phyloP scores from a whole-genome alignment of 2,113 vertebrate genomes.

The Eleginops maclovinus region DNA sequence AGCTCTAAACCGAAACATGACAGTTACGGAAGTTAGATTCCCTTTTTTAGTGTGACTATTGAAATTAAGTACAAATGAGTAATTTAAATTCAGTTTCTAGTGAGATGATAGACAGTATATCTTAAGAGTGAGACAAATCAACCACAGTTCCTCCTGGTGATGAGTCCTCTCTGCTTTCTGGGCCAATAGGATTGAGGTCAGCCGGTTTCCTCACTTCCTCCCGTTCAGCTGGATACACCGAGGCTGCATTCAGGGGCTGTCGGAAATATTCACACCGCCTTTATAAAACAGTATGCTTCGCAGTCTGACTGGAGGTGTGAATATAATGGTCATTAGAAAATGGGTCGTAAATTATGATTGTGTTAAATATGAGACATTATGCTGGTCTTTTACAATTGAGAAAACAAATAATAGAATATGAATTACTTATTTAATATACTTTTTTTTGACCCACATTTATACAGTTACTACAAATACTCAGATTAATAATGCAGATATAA shows the following conservation, averaged over 20 bases:
- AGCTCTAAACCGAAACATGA: too few relatives aligned
- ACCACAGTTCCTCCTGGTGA: conserved; percentile 24
- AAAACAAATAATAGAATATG: neutral
- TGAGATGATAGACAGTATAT: too few relatives aligned
- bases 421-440: neutral
- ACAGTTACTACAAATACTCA: too few relatives aligned
- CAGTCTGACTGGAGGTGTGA: neutral
- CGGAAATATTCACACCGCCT: neutral
- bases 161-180: conserved; percentile 23
- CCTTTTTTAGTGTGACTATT: too few relatives aligned
- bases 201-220: conserved; percentile 84
- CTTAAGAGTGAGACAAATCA: too few relatives aligned
- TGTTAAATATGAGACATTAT: neutral
- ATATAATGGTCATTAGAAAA: too few relatives aligned
- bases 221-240: conserved; percentile 43
- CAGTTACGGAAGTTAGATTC: too few relatives aligned
- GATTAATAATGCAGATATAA: neutral
- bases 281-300: neutral
- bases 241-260: conserved; percentile 37
- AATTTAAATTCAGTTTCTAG: too few relatives aligned
- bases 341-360: too few relatives aligned
- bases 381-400: neutral
- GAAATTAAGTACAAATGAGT: too few relatives aligned
- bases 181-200: conserved; percentile 62
- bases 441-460: neutral